Percentiles rank a stretch among this genome's conserved stretches.
phyloP scores from a whole-genome alignment of 2,797 vertebrate species.

The Gymnoscopelus braueri region DNA sequence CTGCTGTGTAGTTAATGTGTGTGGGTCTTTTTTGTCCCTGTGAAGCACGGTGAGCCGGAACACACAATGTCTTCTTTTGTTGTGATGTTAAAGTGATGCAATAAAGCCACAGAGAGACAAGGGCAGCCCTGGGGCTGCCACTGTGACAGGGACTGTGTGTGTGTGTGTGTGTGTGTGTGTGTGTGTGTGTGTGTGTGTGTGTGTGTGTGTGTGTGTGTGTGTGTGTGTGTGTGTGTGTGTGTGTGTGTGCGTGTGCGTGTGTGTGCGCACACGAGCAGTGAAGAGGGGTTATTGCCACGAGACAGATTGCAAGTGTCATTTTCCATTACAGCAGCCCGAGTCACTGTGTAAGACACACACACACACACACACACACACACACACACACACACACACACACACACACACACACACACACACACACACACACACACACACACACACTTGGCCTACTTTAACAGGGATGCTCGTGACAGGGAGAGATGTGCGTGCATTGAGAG shows the following conservation, averaged over 20 bases:
- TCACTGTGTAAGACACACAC: slow-evolving; percentile 50
- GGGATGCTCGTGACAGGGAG: slow-evolving; percentile 75
- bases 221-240: slow-evolving; percentile 16
- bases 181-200: slow-evolving; percentile 17
- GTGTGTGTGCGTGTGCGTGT: slow-evolving; percentile 21
- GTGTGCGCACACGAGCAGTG: slow-evolving; percentile 63
- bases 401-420: slow-evolving; percentile 43
- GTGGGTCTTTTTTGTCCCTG: slow-evolving; percentile 65
- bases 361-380: slow-evolving; percentile 41
- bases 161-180: slow-evolving; percentile 11
- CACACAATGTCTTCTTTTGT: slow-evolving; percentile 81
- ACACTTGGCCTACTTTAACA: slow-evolving; percentile 78
- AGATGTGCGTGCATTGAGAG: slow-evolving; percentile 64
- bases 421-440: slow-evolving; percentile 17
- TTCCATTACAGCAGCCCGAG: slow-evolving; percentile 80
- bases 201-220: slow-evolving; percentile 21
- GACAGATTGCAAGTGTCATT: slow-evolving; percentile 88
- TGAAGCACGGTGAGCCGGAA: slow-evolving; percentile 54
- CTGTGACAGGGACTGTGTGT: slow-evolving; percentile 58
- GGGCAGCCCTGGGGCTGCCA: slow-evolving; percentile 70
- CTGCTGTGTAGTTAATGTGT: slow-evolving; percentile 71
- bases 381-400: slow-evolving; percentile 40
- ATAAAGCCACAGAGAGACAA: slow-evolving; percentile 82
- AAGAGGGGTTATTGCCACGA: slow-evolving; percentile 83
- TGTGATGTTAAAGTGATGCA: slow-evolving; percentile 84